Percentiles rank a stretch among this genome's conserved stretches.
These are phyloP conservation scores for Triplophysa rosa DNA, from an alignment of 2,113 vertebrate species.

Conservation along the genomic window DNA sequence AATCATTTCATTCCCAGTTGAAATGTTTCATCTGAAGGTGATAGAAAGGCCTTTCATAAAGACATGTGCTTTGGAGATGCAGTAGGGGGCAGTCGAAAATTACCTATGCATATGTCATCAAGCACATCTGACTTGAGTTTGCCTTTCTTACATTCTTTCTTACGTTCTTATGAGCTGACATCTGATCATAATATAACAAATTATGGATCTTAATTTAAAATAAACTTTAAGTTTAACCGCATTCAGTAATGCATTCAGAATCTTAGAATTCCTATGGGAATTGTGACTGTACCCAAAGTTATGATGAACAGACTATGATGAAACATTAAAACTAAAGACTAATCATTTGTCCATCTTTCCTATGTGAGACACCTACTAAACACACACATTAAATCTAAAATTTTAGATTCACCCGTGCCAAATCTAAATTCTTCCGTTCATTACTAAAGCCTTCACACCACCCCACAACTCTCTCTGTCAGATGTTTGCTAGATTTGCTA, in stretches of 20 bases:
- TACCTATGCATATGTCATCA: conserved; percentile 28
- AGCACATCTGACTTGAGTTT: conserved; percentile 26
- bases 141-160: background rate
- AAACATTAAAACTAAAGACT: conserved; percentile 11
- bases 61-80: conserved; percentile 46
- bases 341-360: background rate
- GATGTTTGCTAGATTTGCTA: background rate
- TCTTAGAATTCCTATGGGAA: background rate
- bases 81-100: conserved; percentile 76
- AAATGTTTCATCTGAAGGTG: background rate
- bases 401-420: too few relatives aligned
- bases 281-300: background rate
- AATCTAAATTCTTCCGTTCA: conserved; percentile 59
- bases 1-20: background rate
- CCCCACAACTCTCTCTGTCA: background rate
- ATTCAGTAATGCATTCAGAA: background rate
- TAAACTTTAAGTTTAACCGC: background rate
- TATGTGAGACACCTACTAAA: conserved; percentile 67
- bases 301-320: background rate
- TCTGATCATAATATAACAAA: background rate
- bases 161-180: background rate
- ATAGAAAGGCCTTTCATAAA: background rate
- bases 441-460: background rate
- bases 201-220: background rate
- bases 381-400: conserved; percentile 65